Evolutionary conservation across 1,140 invertebrate genomes (phyloP), one percentile per base, ranked within the genome.

Genomic region (Nasonia vitripennis): DNA sequence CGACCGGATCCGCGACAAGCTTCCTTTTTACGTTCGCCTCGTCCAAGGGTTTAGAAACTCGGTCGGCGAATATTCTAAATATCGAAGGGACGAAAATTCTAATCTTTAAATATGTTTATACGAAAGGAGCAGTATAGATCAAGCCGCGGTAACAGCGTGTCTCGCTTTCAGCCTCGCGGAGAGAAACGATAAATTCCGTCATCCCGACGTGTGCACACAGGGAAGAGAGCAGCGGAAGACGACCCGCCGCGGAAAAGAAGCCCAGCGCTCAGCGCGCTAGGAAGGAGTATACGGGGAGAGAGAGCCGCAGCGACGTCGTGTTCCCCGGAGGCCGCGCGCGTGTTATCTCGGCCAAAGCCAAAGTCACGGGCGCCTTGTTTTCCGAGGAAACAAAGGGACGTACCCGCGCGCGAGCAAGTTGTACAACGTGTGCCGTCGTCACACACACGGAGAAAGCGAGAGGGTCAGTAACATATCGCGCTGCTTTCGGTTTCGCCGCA

Each of bases 341-440:
- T 41, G 71, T 83, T 80, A 84, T 62, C 83, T 83, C 87, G 88
- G 87, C 87, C 87, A 87, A 88, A 89, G 88, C 86, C 89, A 89
- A 89, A 91, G 90, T 90, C 89, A 88, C 83, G 87, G 85, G 20
- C 62, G 77, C 86, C 17, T 77, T 84, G 87, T 87, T 87, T 86
- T 86, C 83, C 79, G 34, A 12, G 77, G 84, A 86, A 87, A 90
- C 87, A 89, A 89, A 88, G 85, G 81, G 86, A 83, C 79, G 81
- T 78, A 85, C 70, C 85, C 11, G 45, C 37, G 67, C 78, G 5
- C 71, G 83, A 62, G 20, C 55, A n/a, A 62, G 20, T 62, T 62
- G 55, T 73, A 27, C 27, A 71, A 17, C 3, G 1, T 4, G 23
- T 45, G 27, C 27, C 27, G 45, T 67, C 31, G 37, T 45, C 34